Base-by-base conservation (phyloP, 2,113 vertebrate species). In the Sturnus vulgaris region DNA sequence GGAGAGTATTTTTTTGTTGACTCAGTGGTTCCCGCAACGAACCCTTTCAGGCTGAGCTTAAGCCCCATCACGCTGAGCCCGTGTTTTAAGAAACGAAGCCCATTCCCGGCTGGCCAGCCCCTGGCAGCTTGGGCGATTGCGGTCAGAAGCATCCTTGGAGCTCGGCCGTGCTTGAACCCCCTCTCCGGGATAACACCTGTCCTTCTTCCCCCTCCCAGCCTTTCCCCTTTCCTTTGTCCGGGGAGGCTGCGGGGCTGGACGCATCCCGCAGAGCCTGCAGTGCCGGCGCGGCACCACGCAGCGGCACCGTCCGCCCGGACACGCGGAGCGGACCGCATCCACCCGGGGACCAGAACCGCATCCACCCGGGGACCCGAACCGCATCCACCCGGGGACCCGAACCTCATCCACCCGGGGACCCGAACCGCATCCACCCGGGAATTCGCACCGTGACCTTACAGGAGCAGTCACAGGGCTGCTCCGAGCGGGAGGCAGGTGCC, bases 261-360 rank as follows among this genome's bases (percentile, higher is more conserved):
- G 82, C 37, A 3, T 10, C 10, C 22, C 31, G 3, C 20, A 1
- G 18, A 49, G 31, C 25, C 78, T 92, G 93, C 87, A 96, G n/a
- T 94, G 82, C 56, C 77, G 3, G 13, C 2, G 2, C 40, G 7
- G 11, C 27, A 30, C 97, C 98, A 59, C 97, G 12, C 37, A 92
- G 95, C 86, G 97, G 96, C 97, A 94, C 18, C 96, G 87, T 97
- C 61, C 72, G 56, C 95, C 59, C 94, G 89, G 75, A 31, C 27
- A 97, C 94, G 42, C 47, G 22, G n/a, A 35, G 40, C 24, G 37
- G 12, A 50, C 25, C 25, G 49, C 49, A 27, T 15, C 49, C 49
- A 5, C 49, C 49, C 13, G 49, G 49, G 49, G 25, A 44, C 42
- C 18, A 55, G 49, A 8, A 25, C 49, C 14, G 24, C 49, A 50